These are phyloP conservation scores for Agriopis aurantiaria DNA, from an alignment of 2,888 invertebrate species.

Conservation along the genomic window DNA sequence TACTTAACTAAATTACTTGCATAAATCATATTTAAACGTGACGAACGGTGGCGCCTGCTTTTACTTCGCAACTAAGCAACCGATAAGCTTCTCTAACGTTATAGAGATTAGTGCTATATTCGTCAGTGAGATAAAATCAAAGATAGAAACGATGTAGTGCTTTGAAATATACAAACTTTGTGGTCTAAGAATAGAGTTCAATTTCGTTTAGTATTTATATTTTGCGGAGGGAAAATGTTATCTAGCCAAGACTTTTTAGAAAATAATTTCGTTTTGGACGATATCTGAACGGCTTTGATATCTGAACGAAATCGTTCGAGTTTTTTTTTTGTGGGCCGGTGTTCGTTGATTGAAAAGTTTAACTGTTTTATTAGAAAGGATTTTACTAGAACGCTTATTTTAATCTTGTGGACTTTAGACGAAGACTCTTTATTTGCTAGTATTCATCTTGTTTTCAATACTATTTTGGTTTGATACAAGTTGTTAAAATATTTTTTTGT, in stretches of 20 bases:
- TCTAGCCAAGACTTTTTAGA: conserved; percentile 60
- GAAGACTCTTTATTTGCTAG: too few species aligned
- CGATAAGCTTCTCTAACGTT: conserved; percentile 58
- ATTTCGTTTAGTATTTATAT: conserved; percentile 21
- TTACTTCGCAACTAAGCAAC: conserved; percentile 49
- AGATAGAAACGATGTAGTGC: conserved; percentile 9
- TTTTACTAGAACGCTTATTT: neutral
- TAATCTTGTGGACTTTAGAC: neutral
- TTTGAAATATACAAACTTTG: conserved; percentile 2
- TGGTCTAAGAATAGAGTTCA: conserved; percentile 21
- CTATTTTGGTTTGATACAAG: conserved; percentile 42
- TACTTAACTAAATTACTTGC: conserved; percentile 85
- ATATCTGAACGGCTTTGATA: conserved; percentile 50
- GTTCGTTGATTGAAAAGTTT: conserved; percentile 36
- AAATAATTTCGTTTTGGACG: conserved; percentile 61
- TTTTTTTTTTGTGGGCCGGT: conserved; percentile 34
- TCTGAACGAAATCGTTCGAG: conserved; percentile 47
- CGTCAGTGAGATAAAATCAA: conserved; percentile 21
- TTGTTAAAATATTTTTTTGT: conserved; percentile 43
- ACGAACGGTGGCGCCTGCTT: conserved; percentile 68
- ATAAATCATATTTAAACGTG: conserved; percentile 86
- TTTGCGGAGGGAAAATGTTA: conserved; percentile 49
- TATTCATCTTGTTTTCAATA: too few species aligned
- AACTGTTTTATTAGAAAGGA: conserved; percentile 14
- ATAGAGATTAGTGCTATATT: conserved; percentile 53